Evolutionary conservation across 1,140 invertebrate genomes (phyloP).

Genomic region (Liolophura sinensis): DNA sequence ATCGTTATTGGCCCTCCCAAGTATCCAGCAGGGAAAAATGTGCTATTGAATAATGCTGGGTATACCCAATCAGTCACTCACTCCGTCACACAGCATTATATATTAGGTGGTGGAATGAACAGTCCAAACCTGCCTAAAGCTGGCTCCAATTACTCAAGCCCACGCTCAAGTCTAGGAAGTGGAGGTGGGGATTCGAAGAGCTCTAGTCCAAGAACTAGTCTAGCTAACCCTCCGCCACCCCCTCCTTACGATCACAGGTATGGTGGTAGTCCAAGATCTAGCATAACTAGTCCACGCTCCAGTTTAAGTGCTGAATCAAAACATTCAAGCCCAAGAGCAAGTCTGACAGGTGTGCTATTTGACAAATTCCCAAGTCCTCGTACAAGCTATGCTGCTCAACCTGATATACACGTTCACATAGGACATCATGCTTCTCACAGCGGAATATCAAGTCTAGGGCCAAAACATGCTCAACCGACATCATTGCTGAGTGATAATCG

Average conservation of each 20-base stretch:
- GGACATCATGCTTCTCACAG: constrained; percentile 11
- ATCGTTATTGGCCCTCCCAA: too few species aligned
- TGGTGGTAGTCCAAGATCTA: constrained; percentile 52
- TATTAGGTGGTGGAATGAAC: too few species aligned
- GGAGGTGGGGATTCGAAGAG: constrained; percentile 66
- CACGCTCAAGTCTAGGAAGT: constrained; percentile 65
- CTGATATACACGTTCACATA: constrained; percentile 12
- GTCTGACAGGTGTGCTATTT: constrained; percentile 49
- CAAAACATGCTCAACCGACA: constrained; percentile 20
- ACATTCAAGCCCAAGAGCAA: constrained; percentile 62
- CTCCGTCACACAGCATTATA: too few species aligned
- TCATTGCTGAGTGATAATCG: constrained; percentile 37
- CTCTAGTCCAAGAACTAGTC: constrained; percentile 65
- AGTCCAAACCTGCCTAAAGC: constrained; percentile 4
- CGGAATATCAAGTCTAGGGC: constrained; percentile 13
- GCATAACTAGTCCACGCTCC: constrained; percentile 55
- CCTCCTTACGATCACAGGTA: constrained; percentile 56
- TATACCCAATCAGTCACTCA: too few species aligned
- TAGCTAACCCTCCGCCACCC: constrained; percentile 44
- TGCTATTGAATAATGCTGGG: too few species aligned
- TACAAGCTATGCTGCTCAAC: constrained; percentile 23
- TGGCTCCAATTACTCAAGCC: constrained; percentile 61
- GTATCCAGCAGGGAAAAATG: too few species aligned
- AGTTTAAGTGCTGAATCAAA: constrained; percentile 63
- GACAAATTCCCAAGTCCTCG: constrained; percentile 47